Evolutionary conservation across 2,888 invertebrate species (phyloP).

Genomic region (Mechanitis messenoides): DNA sequence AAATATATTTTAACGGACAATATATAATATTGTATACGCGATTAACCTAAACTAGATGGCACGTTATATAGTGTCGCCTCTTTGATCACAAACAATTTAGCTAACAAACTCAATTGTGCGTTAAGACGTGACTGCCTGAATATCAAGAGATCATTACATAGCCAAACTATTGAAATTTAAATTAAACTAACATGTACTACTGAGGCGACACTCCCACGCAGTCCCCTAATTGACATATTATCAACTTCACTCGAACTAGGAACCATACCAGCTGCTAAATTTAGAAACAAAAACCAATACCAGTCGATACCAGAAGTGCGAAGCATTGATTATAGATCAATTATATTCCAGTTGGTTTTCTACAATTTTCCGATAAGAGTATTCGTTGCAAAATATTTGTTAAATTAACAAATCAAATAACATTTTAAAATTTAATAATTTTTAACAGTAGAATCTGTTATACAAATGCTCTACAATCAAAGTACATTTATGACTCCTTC

Average conservation of each 20-base stretch:
- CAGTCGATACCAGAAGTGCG: constrained; percentile 41
- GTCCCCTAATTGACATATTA: constrained; percentile 76
- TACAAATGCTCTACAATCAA: constrained; percentile 22
- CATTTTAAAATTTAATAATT: constrained; percentile 9
- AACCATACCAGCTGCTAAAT: constrained; percentile 77
- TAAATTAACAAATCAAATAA: constrained; percentile 10
- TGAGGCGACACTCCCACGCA: constrained; percentile 73
- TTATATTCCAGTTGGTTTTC: constrained; percentile 27
- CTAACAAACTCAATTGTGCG: constrained; percentile 72
- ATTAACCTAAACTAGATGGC: constrained; percentile 79
- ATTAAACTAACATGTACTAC: constrained; percentile 29
- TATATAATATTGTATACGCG: constrained; percentile 78
- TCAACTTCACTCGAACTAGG: constrained; percentile 75
- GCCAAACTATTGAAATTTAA: constrained; percentile 33
- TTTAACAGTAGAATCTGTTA: constrained; percentile 6
- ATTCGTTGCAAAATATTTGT: constrained; percentile 11
- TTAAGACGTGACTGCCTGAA: constrained; percentile 51
- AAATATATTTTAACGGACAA: constrained; percentile 78
- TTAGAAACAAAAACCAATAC: constrained; percentile 62
- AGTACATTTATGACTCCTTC: constrained; percentile 35
- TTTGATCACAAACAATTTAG: constrained; percentile 58
- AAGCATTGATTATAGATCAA: constrained; percentile 29
- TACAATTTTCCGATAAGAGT: constrained; percentile 9
- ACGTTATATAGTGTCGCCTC: constrained; percentile 75
- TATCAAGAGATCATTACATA: constrained; percentile 29